Conservation (phyloP, 2,113 vertebrate genomes). For the Rhinolophus ferrumequinum region DNA sequence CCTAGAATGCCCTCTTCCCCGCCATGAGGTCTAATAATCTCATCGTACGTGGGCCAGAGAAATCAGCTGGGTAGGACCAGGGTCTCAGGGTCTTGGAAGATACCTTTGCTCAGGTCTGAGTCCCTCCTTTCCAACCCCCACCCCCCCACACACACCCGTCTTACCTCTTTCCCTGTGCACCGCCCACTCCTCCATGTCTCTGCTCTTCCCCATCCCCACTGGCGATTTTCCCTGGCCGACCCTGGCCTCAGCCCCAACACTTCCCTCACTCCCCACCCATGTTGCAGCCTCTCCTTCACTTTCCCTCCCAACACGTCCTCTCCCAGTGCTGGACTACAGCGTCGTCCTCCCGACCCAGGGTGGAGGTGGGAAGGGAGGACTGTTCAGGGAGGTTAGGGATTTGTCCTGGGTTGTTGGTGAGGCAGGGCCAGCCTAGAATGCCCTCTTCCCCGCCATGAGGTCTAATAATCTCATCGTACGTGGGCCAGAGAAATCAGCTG, state of each 20-base stretch:
- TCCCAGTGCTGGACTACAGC: background rate
- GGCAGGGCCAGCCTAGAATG: background rate
- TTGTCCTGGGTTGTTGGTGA: background rate
- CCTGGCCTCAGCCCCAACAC: background rate
- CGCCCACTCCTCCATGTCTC: accelerated
- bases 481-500: background rate
- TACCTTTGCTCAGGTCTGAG: background rate
- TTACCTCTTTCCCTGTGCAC: no score
- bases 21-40: background rate
- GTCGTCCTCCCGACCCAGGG: background rate
- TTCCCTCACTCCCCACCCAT: no score
- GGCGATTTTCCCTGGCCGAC: background rate
- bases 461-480: background rate
- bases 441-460: background rate
- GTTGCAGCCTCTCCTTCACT: background rate
- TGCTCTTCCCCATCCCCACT: background rate
- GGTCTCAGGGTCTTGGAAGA: background rate
- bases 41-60: background rate
- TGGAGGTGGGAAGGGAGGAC: background rate
- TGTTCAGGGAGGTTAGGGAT: background rate
- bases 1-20: background rate
- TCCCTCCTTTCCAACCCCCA: background rate
- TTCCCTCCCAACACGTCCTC: background rate
- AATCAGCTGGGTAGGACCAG: background rate
- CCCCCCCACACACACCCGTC: no score